Base-by-base conservation (phyloP, 2,113 vertebrate species). In the Indicator maculatus region DNA sequence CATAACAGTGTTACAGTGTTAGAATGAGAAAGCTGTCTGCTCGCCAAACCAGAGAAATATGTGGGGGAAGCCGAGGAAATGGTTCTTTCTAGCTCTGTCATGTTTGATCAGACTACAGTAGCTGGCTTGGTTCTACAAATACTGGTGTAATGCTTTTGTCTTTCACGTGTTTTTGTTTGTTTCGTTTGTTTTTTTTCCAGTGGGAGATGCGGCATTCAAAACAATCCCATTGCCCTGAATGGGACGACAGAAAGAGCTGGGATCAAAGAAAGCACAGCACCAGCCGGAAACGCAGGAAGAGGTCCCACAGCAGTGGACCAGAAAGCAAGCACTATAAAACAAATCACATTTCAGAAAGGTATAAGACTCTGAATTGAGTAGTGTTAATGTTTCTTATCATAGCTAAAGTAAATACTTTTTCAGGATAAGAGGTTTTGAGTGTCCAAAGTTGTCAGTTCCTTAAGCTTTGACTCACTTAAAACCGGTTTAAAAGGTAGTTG, bases 161-260 rank as follows among this genome's bases (percentile, higher is more conserved):
- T 88, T 69, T 53, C 7, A 2, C 58, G 59, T 60, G 27, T 6
- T 79, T 78, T 59, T 33, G 38, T 73, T 79, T 39, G 28, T 61
- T 76, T 60, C 39, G 27, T 71, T 77, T 45, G 11, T 20, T 39
- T 36, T 96, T 90, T 90, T 95, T 95, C 63, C 73, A 94, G 89
- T 96, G 93, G 44, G 92, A 99, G 98, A 99, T 99, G 99, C 98
- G 98, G 39, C 98, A 98, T 79, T 98, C 97, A n/a, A 98, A 98
- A 66, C 97, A 96, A 86, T 95, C 97, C 75, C 98, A 98, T 59
- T 98, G 98, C 70, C 98, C 98, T 19, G 97, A 98, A 63, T 98
- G 98, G 98, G 97, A 98, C 0, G 97, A 98, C 80, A 98, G 98
- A 36, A 97, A 97, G 96, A 98, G 98, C 95, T 98, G 98, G 98